Conservation (phyloP, 2,888 invertebrate species). For the Nymphalis polychloros region DNA sequence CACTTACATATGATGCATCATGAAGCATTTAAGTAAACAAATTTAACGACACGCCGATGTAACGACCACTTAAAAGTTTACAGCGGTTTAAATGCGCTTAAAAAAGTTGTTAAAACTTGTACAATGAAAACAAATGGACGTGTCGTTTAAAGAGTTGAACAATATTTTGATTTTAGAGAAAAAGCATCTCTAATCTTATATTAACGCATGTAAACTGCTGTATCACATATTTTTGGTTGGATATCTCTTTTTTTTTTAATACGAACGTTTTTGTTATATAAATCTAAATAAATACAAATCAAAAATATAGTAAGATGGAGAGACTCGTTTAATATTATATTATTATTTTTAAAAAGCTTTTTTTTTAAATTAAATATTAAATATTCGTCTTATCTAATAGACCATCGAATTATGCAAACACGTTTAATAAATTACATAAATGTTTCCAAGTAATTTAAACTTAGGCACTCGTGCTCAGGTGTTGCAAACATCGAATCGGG, state of each 20-base stretch:
- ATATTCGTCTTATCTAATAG: not conserved
- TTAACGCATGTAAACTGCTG: too few species aligned
- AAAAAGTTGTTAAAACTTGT: conserved; percentile 7
- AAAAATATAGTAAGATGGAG: too few species aligned
- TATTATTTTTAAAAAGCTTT: too few species aligned
- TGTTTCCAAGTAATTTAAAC: conserved; percentile 58
- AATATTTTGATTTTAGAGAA: not conserved
- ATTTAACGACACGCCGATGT: conserved; percentile 6
- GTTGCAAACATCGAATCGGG: conserved; percentile 32
- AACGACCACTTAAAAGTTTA: conserved; percentile 23
- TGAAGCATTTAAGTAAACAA: conserved; percentile 10
- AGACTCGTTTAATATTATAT: too few species aligned
- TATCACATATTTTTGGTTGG: too few species aligned
- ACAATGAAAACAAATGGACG: conserved; percentile 10
- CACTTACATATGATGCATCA: conserved; percentile 3
- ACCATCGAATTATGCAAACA: conserved; percentile 56
- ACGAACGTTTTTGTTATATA: too few species aligned
- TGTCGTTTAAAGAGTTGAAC: not conserved
- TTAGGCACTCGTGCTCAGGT: conserved; percentile 49
- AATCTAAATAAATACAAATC: too few species aligned
- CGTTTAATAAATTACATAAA: conserved; percentile 58
- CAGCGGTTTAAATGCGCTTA: conserved; percentile 17
- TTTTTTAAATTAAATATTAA: too few species aligned
- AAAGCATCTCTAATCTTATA: too few species aligned
- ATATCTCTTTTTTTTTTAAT: too few species aligned